Evolutionary conservation across 2,113 vertebrate species (phyloP), one percentile per base, ranked within the genome.

Genomic region (Columba livia): DNA sequence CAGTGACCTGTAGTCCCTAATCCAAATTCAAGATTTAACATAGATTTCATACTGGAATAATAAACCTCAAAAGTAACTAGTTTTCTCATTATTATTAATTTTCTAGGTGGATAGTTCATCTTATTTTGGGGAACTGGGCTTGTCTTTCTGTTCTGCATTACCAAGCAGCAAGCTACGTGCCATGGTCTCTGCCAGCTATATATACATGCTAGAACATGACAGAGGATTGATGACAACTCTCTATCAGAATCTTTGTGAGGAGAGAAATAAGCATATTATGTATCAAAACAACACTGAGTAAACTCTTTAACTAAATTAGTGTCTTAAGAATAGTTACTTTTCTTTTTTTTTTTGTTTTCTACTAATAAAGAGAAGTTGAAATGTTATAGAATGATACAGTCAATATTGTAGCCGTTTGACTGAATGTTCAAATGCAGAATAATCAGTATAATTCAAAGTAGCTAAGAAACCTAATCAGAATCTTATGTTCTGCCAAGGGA

Each of bases 171-270:
- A 66, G 18, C 2, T 26, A 10, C 28, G 18, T 21, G 2, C 17
- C 15, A 3, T 3, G 21, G 11, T 44, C 42, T 73, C 32, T 24
- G 50, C 21, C 14, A 65, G 21, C 18, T 61, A 23, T 1, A 1
- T 15, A 6, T 1, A 57, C 6, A 3, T 40, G 24, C 15, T 51
- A 26, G 12, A 1, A 15, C 6, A 20, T 1, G 2, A 74, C n/a
- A 90, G 7, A 73, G 9, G 32, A 12, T 9, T 47, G 18, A 89
- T 44, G 24, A 34, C 3, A 66, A 4, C 15, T 5, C 7, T 61
- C 8, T 62, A 9, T n/a, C 28, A 51, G 40, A 78, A 57, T 3
- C 15, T 11, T 47, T 92, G 13, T 48, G 51, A 69, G 29, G n/a
- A 50, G 4, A 73, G 38, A 62, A 82, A 29, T 11, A 40, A 80